Percentiles rank a stretch among this genome's conserved stretches.
Conservation (phyloP, 2,797 vertebrate genomes). For the Balearica regulorum region DNA sequence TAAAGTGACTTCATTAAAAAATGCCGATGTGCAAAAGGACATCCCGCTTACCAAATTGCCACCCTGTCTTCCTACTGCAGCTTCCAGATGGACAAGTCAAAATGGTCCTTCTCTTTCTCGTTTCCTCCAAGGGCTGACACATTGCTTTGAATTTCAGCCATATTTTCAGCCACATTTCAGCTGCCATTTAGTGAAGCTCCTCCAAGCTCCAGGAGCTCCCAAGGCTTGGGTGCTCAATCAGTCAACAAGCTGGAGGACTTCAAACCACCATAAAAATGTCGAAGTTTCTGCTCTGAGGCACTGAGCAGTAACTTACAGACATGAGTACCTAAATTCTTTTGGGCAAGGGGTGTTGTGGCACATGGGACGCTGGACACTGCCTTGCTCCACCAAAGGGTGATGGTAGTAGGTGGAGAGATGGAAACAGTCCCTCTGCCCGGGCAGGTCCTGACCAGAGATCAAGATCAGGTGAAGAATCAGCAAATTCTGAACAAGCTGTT, state of each 20-base stretch:
- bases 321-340: neutral
- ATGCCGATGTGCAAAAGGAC: rapidly evolving
- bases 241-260: neutral
- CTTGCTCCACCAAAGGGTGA: neutral
- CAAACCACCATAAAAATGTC: neutral
- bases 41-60: neutral
- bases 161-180: neutral
- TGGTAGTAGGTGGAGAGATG: too few species aligned
- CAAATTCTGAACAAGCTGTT: neutral
- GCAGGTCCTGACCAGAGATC: neutral
- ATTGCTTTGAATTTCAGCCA: neutral
- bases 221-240: neutral
- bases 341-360: neutral
- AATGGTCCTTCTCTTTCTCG: neutral
- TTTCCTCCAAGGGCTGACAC: neutral
- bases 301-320: neutral
- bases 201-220: neutral
- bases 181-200: neutral
- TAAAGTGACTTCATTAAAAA: neutral
- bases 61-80: neutral
- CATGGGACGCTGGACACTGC: rapidly evolving
- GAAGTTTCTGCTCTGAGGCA: neutral
- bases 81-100: neutral
- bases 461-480: neutral
- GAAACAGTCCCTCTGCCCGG: neutral